Evolutionary conservation across 2,888 invertebrate genomes (phyloP), one percentile per base, ranked within the genome.

Genomic region (Formica aserva): DNA sequence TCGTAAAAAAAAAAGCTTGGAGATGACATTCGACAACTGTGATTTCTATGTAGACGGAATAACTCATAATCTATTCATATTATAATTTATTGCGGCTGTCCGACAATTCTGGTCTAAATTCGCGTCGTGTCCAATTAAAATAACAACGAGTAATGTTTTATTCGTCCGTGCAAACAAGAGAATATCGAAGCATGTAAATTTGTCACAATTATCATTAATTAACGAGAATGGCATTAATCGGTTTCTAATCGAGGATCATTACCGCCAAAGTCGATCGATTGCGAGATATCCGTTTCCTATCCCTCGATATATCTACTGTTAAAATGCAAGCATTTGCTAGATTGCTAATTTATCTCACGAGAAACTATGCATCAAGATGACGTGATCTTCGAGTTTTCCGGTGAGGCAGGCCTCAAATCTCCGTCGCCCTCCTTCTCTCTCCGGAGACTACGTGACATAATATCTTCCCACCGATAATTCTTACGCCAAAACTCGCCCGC

Each of bases 101-200:
- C 22, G 45, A 57, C 52, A 75, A 76, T 32, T 29, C 26, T 22
- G 11, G 2, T 13, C 29, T 75, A 41, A 65, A 48, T 22, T 13
- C 29, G 65, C n/a, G 9, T 82, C 63, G 62, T 57, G 63, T 38
- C 62, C 86, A 83, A 88, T 86, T 88, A 86, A 83, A 60, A 83
- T 38, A 86, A 65, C 57, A 83, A 88, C 57, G 78, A 84, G 80
- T 71, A 48, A 77, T 57, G 62, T 81, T 88, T 76, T 48, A 57
- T n/a, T 9, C 41, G 66, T 55, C 29, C 69, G 41, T 11, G 35
- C 18, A 45, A 83, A n/a, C 35, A 76, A 66, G 76, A 74, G 82
- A 86, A 80, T 74, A 85, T 88, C 77, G 83, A 88, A 85, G 52
- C 8, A 52, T 85, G 77, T 85, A 80, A 83, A 85, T 84, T 81